A percentile compares a stretch with the other conserved stretches of the same genome.
Conservation (phyloP, 2,797 vertebrate species). For the Perodicticus potto region DNA sequence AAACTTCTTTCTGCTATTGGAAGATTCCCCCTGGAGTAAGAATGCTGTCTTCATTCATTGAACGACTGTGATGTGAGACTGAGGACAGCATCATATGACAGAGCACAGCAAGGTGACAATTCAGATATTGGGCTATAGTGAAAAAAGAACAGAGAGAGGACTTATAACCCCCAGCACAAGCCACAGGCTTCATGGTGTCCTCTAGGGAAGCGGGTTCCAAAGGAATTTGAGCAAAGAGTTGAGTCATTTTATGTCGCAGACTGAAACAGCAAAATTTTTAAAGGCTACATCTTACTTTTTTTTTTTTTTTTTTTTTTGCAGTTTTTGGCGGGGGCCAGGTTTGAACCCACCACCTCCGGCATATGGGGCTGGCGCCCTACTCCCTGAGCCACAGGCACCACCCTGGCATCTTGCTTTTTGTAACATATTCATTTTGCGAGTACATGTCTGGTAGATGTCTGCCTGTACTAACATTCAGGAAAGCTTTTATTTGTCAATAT, state of each 20-base stretch:
- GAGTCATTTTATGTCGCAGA: not conserved
- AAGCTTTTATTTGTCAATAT: not conserved
- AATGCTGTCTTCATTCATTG: not conserved
- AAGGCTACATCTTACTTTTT: not conserved
- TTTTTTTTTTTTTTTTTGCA: not conserved
- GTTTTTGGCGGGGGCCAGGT: no score
- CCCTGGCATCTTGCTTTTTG: not conserved
- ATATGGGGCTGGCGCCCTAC: no score
- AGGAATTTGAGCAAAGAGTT: fast-evolving
- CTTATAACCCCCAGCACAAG: not conserved
- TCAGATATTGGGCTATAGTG: not conserved
- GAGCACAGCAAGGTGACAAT: not conserved
- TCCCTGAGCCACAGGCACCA: no score
- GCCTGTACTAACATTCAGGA: not conserved
- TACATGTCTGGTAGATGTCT: not conserved
- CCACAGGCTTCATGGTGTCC: not conserved
- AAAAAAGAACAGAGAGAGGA: not conserved
- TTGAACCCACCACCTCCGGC: no score
- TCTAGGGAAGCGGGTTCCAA: not conserved
- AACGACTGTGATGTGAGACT: not conserved
- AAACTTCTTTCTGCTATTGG: not conserved
- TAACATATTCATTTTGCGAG: not conserved
- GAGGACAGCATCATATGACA: not conserved
- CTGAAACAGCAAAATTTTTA: not conserved
- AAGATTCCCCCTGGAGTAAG: not conserved